Percentiles rank a stretch among this genome's conserved stretches.
These are phyloP conservation scores for Thecocarcelia acutangulata DNA, from an alignment of 2,888 invertebrate species.

Conservation along the genomic window DNA sequence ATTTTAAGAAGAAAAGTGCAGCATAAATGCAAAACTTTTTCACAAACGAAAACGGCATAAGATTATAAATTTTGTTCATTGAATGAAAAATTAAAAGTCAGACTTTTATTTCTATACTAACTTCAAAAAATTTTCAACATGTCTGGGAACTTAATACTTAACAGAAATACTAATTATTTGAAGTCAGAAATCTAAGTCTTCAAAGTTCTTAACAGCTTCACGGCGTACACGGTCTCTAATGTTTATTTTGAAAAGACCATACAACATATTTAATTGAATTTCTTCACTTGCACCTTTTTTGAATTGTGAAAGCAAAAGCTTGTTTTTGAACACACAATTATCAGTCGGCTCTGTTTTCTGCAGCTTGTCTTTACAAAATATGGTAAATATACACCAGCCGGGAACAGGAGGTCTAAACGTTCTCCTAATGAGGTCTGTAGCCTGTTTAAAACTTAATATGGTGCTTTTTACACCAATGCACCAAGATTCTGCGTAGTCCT, in stretches of 20 bases:
- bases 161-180: no score
- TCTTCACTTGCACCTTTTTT: slow-evolving; percentile 19
- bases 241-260: slow-evolving; percentile 19
- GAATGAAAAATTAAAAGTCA: no score
- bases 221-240: slow-evolving; percentile 48
- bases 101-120: no score
- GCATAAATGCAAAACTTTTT: no score
- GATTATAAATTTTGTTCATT: no score
- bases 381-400: slow-evolving; percentile 51
- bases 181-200: slow-evolving; percentile 40
- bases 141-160: no score
- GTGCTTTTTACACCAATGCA: slow-evolving; percentile 63
- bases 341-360: slow-evolving; percentile 24
- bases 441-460: slow-evolving; percentile 35
- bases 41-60: no score
- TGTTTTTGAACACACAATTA: slow-evolving; percentile 29
- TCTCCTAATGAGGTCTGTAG: slow-evolving; percentile 8
- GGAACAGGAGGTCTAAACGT: slow-evolving; percentile 49
- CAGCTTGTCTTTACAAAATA: slow-evolving; percentile 43
- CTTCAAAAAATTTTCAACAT: no score
- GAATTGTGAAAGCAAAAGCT: slow-evolving; percentile 43
- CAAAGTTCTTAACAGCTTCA: slow-evolving; percentile 30
- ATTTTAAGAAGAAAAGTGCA: no score
- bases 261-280: slow-evolving; percentile 42
- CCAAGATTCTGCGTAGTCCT: slow-evolving; percentile 66